These are phyloP conservation scores for Papilio helenus DNA, from an alignment of 1,140 invertebrate species.

Conservation along the genomic window DNA sequence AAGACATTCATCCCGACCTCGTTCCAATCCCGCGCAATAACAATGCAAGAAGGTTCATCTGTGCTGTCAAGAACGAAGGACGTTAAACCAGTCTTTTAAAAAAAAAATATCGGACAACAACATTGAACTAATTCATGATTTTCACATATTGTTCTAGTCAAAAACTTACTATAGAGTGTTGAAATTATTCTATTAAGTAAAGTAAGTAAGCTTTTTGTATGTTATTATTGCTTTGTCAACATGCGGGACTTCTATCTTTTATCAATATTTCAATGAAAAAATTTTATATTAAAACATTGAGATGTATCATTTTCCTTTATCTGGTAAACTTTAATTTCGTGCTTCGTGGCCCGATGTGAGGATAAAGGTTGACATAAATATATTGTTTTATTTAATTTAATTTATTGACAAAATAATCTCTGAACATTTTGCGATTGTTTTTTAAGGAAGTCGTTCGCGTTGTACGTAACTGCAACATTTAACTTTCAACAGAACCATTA, in stretches of 20 bases:
- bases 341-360: constrained; percentile 17
- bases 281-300: neutral
- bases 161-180: too few relatives aligned
- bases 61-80: neutral
- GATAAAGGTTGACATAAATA: constrained; percentile 43
- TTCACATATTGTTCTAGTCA: too few relatives aligned
- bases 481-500: too few relatives aligned
- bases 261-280: neutral
- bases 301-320: constrained; percentile 6
- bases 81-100: neutral
- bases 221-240: too few relatives aligned
- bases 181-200: too few relatives aligned
- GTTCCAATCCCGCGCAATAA: neutral
- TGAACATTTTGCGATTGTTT: constrained; percentile 9
- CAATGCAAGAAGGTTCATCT: neutral
- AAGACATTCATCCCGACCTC: neutral
- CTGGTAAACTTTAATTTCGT: constrained; percentile 23
- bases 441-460: neutral
- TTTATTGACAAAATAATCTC: constrained; percentile 37
- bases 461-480: neutral
- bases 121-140: constrained; percentile 6
- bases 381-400: constrained; percentile 44
- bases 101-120: neutral
- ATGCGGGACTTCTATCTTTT: too few relatives aligned
- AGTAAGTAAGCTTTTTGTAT: too few relatives aligned